phyloP scores from a whole-genome alignment of 2,888 invertebrate species.

The Smittia sp. region DNA sequence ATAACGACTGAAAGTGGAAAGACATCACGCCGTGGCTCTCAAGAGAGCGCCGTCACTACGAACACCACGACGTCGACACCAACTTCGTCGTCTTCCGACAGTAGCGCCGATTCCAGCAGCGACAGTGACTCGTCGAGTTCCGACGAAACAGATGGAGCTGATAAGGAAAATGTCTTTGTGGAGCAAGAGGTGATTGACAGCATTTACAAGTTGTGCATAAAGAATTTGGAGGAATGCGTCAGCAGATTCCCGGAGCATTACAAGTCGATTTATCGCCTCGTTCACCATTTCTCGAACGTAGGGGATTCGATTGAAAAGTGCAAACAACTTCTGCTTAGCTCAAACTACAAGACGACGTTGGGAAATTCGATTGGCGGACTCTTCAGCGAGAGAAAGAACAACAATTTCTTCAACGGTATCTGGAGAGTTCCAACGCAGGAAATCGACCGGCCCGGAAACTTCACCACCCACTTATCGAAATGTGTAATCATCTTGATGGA shows the following conservation, averaged over 20 bases:
- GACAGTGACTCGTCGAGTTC: constrained; percentile 60
- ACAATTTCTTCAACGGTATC: constrained; percentile 88
- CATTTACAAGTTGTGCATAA: constrained; percentile 66
- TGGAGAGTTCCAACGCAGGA: constrained; percentile 90
- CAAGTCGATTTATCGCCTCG: constrained; percentile 85
- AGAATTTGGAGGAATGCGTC: constrained; percentile 80
- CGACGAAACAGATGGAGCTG: constrained; percentile 45
- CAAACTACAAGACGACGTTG: constrained; percentile 61
- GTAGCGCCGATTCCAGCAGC: constrained; percentile 52
- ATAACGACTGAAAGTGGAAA: constrained; percentile 44
- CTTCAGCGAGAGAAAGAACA: constrained; percentile 78
- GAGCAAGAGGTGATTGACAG: constrained; percentile 48
- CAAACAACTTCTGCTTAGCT: constrained; percentile 67
- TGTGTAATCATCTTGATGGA: constrained; percentile 79
- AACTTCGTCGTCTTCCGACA: constrained; percentile 28
- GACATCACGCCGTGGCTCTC: constrained; percentile 49
- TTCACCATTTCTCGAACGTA: constrained; percentile 76
- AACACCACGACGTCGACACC: constrained; percentile 49
- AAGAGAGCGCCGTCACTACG: constrained; percentile 53
- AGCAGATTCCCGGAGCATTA: constrained; percentile 86
- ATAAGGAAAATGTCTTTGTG: constrained; percentile 34
- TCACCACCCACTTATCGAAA: constrained; percentile 86
- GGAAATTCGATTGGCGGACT: constrained; percentile 73
- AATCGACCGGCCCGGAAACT: constrained; percentile 88
- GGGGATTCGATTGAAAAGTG: constrained; percentile 66